Conservation (phyloP, 2,888 invertebrate species). For the Anodontia alba region DNA sequence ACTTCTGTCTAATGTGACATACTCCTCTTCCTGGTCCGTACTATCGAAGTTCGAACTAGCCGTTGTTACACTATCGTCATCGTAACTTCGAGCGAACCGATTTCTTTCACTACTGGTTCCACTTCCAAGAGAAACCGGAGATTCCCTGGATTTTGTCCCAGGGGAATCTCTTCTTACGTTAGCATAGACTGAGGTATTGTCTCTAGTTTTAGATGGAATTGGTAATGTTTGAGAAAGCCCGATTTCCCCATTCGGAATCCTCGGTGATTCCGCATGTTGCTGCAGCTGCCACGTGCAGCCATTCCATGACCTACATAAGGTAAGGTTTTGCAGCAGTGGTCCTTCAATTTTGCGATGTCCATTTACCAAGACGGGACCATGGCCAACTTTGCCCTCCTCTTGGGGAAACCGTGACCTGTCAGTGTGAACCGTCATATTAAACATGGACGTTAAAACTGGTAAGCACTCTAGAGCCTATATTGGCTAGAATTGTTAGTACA, state of each 20-base stretch:
- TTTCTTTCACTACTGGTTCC: conserved; percentile 56
- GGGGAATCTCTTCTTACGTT: conserved; percentile 44
- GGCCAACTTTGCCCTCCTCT: conserved; percentile 20
- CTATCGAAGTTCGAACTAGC: conserved; percentile 63
- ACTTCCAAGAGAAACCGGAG: conserved; percentile 53
- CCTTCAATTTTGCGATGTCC: conserved; percentile 55
- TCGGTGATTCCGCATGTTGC: conserved; percentile 17
- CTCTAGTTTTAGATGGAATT: conserved; percentile 40
- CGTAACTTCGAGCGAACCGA: conserved; percentile 46
- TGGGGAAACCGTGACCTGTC: conserved; percentile 55
- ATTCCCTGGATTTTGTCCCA: conserved; percentile 51
- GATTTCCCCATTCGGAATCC: conserved; percentile 26
- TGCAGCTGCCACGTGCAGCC: conserved; percentile 66
- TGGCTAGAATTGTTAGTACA: too few relatives aligned
- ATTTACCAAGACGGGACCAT: conserved; percentile 43
- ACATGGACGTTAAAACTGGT: background rate
- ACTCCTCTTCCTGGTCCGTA: conserved; percentile 68
- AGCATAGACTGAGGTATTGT: conserved; percentile 19
- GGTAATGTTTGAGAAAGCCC: conserved; percentile 53
- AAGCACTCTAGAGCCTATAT: too few relatives aligned
- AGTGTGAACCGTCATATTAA: conserved; percentile 65
- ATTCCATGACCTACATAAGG: conserved; percentile 68
- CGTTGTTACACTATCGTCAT: conserved; percentile 61
- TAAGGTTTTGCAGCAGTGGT: conserved; percentile 51
- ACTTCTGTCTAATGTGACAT: conserved; percentile 70